Evolutionary conservation across 2,888 invertebrate genomes (phyloP).

Genomic region (Pseudoips prasinana): DNA sequence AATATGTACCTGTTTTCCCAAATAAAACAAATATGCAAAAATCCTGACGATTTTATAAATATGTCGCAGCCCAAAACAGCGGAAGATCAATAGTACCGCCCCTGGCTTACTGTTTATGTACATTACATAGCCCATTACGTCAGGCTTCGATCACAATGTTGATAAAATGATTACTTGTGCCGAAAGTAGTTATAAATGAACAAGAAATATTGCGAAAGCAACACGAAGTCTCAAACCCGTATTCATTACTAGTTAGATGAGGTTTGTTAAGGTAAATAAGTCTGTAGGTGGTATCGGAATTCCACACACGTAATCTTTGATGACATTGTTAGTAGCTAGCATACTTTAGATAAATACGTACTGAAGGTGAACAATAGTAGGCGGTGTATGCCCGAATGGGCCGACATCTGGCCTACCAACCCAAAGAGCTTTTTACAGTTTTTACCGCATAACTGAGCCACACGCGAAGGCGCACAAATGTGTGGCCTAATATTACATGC

Average conservation of each 20-base stretch:
- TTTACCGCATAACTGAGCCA: conserved; percentile 38
- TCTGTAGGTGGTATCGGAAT: conserved; percentile 32
- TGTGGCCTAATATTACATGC: conserved; percentile 36
- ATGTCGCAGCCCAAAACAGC: too few species aligned
- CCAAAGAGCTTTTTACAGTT: conserved; percentile 30
- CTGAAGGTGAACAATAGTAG: conserved; percentile 35
- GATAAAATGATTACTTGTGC: conserved; percentile 39
- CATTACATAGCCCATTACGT: conserved; percentile 54
- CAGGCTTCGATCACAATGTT: conserved; percentile 45
- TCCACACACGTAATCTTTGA: conserved; percentile 37
- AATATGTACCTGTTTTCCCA: too few species aligned
- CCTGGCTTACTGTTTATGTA: too few species aligned
- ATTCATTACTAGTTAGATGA: conserved; percentile 4
- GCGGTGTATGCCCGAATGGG: conserved; percentile 28
- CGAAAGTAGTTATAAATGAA: conserved; percentile 45
- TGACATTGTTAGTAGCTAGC: conserved; percentile 32
- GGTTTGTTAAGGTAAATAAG: conserved; percentile 20
- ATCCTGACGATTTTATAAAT: too few species aligned
- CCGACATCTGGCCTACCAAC: conserved; percentile 45
- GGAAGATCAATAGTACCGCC: conserved; percentile 53
- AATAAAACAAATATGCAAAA: too few species aligned
- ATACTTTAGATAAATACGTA: conserved; percentile 36
- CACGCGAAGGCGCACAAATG: conserved; percentile 39
- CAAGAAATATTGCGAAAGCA: conserved; percentile 34
- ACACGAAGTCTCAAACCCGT: conserved; percentile 7